Conservation (phyloP, 2,888 invertebrate species). For the Cantharis rufa region DNA sequence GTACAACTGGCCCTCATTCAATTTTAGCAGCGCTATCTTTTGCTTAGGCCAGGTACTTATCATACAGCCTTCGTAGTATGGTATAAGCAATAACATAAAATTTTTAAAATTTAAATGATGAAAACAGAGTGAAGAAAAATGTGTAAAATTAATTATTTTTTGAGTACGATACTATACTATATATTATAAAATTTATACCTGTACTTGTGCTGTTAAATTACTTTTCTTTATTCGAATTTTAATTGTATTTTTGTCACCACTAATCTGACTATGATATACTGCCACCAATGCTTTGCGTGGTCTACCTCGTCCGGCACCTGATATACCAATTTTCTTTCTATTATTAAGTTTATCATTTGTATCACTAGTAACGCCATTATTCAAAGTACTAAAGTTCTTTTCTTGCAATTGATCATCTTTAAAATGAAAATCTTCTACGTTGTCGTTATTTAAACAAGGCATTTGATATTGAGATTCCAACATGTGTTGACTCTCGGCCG, state of each 20-base stretch:
- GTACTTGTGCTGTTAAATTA: conserved; percentile 49
- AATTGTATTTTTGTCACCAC: conserved; percentile 69
- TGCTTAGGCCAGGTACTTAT: no score
- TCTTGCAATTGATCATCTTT: not conserved
- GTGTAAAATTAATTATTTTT: no score
- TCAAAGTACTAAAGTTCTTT: conserved; percentile 30
- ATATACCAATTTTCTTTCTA: conserved; percentile 39
- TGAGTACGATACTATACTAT: no score
- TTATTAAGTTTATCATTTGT: conserved; percentile 33
- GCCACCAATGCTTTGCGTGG: conserved; percentile 58
- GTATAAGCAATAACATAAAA: no score
- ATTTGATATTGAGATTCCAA: conserved; percentile 16
- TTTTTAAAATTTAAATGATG: no score
- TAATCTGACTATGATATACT: conserved; percentile 65
- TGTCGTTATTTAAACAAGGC: not conserved
- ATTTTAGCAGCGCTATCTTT: no score
- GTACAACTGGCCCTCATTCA: no score
- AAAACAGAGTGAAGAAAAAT: no score
- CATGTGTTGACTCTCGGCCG: conserved; percentile 8
- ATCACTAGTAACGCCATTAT: conserved; percentile 44
- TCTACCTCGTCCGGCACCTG: conserved; percentile 48
- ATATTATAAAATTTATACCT: conserved; percentile 32
- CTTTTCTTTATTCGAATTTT: conserved; percentile 73
- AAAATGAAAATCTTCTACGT: not conserved
- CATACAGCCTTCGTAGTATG: no score